Evolutionary conservation across 1,140 invertebrate genomes (phyloP).

Genomic region (Neodiprion fabricii): DNA sequence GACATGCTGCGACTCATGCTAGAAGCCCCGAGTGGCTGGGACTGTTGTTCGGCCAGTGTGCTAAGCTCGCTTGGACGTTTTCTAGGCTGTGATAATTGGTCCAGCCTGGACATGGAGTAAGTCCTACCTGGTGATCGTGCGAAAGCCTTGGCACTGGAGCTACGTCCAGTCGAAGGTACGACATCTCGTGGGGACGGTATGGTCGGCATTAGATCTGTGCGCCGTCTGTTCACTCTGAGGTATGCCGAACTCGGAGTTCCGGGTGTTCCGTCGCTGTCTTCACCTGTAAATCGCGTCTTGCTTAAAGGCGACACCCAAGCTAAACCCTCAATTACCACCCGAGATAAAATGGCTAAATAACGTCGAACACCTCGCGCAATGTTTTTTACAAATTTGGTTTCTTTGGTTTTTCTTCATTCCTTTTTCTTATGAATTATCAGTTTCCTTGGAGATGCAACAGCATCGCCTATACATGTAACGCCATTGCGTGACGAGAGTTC

Average conservation of each 20-base stretch:
- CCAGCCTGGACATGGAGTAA: slow-evolving; percentile 89
- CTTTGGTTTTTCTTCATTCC: no score
- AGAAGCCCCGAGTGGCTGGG: slow-evolving; percentile 56
- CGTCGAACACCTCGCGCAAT: no score
- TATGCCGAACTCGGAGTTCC: slow-evolving; percentile 62
- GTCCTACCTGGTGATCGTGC: slow-evolving; percentile 84
- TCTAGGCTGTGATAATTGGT: slow-evolving; percentile 80
- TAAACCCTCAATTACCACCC: not conserved
- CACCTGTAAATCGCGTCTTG: slow-evolving; percentile 55
- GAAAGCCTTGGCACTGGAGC: slow-evolving; percentile 65
- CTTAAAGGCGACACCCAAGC: slow-evolving; percentile 44
- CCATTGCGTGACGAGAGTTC: no score
- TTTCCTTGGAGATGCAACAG: no score
- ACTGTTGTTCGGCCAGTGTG: slow-evolving; percentile 58
- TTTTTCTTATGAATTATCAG: no score
- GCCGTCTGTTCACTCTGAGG: slow-evolving; percentile 78
- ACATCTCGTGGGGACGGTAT: slow-evolving; percentile 76
- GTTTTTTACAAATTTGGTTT: no score
- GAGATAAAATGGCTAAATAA: no score
- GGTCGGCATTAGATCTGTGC: slow-evolving; percentile 89
- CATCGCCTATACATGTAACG: no score
- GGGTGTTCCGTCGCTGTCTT: slow-evolving; percentile 64
- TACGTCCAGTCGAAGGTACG: slow-evolving; percentile 60
- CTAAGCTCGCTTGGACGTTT: slow-evolving; percentile 65
- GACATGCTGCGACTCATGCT: slow-evolving; percentile 74